Evolutionary conservation across 2,113 vertebrate species (phyloP).

Genomic region (Struthidea cinerea): DNA sequence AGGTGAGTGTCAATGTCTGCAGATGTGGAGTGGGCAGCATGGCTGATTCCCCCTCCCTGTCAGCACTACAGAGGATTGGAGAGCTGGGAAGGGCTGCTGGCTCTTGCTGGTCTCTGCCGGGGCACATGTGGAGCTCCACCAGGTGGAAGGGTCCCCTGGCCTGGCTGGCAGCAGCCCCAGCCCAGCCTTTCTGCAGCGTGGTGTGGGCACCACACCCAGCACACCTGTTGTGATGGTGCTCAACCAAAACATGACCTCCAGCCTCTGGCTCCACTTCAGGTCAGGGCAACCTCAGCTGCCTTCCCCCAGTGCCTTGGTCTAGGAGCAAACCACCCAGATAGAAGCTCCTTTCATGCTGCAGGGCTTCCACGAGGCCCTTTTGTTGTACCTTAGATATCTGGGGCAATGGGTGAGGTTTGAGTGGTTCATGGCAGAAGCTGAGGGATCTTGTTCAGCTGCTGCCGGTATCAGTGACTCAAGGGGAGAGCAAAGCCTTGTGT

Average conservation of each 20-base stretch:
- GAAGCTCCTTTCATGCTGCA: not conserved
- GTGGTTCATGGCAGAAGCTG: not conserved
- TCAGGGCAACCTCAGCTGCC: not conserved
- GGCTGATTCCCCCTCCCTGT: not conserved
- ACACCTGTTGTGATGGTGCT: not conserved
- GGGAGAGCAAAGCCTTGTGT: rapidly evolving
- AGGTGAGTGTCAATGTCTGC: not conserved
- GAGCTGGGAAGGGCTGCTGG: not conserved
- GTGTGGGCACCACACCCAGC: not conserved
- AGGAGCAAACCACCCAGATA: not conserved
- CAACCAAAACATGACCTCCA: not conserved
- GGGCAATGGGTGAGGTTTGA: not conserved
- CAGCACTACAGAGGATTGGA: not conserved
- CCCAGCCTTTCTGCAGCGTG: not conserved
- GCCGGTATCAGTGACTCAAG: rapidly evolving
- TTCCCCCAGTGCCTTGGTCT: not conserved
- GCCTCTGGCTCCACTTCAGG: not conserved
- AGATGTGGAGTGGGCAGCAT: rapidly evolving
- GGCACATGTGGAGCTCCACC: rapidly evolving
- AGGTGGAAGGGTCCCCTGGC: not conserved
- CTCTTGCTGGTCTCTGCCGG: not conserved
- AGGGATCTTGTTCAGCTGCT: not conserved
- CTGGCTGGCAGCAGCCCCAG: not conserved
- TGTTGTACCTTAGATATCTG: not conserved
- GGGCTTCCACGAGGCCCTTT: not conserved